Conservation (phyloP, 2,888 invertebrate species). For the Pantelozetes paolii region DNA sequence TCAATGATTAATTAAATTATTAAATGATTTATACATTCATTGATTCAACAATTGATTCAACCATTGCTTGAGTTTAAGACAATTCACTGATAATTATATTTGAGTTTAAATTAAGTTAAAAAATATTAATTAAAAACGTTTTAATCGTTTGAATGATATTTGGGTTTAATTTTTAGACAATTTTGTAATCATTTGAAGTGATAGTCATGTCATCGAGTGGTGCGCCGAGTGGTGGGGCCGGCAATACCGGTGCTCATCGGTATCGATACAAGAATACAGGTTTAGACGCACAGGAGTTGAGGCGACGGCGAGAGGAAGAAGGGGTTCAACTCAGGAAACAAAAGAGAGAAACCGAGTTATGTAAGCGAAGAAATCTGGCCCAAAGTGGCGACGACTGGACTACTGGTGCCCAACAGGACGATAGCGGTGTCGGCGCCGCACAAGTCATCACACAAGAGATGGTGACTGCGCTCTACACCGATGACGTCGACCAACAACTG, state of each 20-base stretch:
- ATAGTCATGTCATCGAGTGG: constrained; percentile 1
- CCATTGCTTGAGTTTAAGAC: too few relatives aligned
- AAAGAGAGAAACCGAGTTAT: constrained; percentile 81
- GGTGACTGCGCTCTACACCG: constrained; percentile 67
- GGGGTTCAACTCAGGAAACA: constrained; percentile 92
- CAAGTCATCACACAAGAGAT: constrained; percentile 66
- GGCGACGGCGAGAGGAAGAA: constrained; percentile 88
- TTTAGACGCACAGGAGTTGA: constrained; percentile 82
- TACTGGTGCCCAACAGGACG: background rate
- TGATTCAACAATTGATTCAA: too few relatives aligned
- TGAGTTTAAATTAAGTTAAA: too few relatives aligned
- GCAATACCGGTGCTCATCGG: constrained; percentile 48
- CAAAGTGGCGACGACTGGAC: constrained; percentile 27
- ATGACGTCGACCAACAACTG: constrained; percentile 66
- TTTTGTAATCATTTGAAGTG: background rate
- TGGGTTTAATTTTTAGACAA: background rate
- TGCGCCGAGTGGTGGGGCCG: constrained; percentile 37
- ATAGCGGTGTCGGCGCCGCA: background rate
- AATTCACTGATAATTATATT: too few relatives aligned
- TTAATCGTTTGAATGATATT: background rate
- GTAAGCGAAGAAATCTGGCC: constrained; percentile 44
- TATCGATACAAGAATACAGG: constrained; percentile 91
- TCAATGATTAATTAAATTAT: too few relatives aligned
- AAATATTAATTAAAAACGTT: background rate
- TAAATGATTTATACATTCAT: too few relatives aligned